Base-by-base conservation (phyloP, 2,888 invertebrate species). In the Agonopterix arenella region DNA sequence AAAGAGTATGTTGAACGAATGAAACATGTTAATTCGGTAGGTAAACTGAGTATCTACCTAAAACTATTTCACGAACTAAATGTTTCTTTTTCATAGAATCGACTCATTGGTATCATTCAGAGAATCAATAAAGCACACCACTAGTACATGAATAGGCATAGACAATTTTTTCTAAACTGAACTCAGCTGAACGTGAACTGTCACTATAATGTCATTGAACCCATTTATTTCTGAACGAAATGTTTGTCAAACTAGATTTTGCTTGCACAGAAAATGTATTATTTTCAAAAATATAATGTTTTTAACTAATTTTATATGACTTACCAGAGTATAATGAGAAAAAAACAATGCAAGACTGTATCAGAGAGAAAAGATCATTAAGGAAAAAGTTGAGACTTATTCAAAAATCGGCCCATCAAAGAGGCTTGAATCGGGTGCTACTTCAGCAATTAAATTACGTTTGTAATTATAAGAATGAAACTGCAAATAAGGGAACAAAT, bases 341-440 rank as follows among this genome's bases (percentile, higher is more conserved):
- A 45, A n/a, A 36, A 46, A 58, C 47, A 56, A 61, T 61, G 61
- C 53, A 52, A 50, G 52, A 52, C 52, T 44, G 47, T 49, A 52
- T 45, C 50, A 54, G 57, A 57, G 57, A 61, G 11, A 61, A 62
- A 57, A 65, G 48, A 53, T 49, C 47, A 52, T 47, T 70, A 49
- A 61, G 54, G 49, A 61, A 52, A 56, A 62, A 62, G 50, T 48
- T 86, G 52, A 66, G 64, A 60, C 49, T 41, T 41, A 52, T 80
- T 47, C 84, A 84, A 67, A 73, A 58, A 52, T 67, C 55, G 61
- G 84, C 82, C 18, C 61, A 80, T 48, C 57, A 64, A 54, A 70
- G 63, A 49, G 86, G 85, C 52, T 51, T 84, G 51, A 49, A 65
- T 59, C 55, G 59, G 52, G 56, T 54, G 51, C 52, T 72, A 48